phyloP scores from a whole-genome alignment of 2,797 vertebrate genomes.

The Neopelma chrysocephalum region DNA sequence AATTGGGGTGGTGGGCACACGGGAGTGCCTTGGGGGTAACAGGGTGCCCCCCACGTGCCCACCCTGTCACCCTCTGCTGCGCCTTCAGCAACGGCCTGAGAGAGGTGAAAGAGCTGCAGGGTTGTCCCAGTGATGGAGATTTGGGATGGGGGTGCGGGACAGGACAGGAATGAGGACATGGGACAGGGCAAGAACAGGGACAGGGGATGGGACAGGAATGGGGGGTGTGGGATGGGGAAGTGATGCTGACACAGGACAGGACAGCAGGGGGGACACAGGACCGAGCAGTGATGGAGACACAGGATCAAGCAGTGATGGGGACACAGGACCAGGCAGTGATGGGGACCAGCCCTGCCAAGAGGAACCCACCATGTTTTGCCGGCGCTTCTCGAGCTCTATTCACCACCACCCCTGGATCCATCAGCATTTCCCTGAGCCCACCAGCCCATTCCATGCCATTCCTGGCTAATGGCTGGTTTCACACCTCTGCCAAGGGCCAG shows the following conservation, averaged over 20 bases:
- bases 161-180: fast-evolving
- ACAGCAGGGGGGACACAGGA: background rate
- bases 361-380: background rate
- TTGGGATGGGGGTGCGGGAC: background rate
- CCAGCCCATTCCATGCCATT: fast-evolving
- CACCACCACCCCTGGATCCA: fast-evolving
- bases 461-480: background rate
- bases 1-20: background rate
- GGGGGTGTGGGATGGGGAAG: background rate
- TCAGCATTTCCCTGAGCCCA: background rate
- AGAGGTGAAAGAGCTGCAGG: fast-evolving
- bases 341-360: background rate
- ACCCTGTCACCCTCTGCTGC: fast-evolving
- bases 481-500: background rate
- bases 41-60: background rate
- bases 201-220: too few relatives aligned
- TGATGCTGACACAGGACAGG: background rate
- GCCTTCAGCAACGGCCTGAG: background rate
- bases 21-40: background rate
- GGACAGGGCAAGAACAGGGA: too few relatives aligned
- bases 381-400: background rate
- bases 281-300: background rate
- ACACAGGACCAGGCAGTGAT: background rate
- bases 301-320: background rate
- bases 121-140: fast-evolving